phyloP scores from a whole-genome alignment of 64 coral and sea anemone genomes.

The Stichodactyla mertensii region DNA sequence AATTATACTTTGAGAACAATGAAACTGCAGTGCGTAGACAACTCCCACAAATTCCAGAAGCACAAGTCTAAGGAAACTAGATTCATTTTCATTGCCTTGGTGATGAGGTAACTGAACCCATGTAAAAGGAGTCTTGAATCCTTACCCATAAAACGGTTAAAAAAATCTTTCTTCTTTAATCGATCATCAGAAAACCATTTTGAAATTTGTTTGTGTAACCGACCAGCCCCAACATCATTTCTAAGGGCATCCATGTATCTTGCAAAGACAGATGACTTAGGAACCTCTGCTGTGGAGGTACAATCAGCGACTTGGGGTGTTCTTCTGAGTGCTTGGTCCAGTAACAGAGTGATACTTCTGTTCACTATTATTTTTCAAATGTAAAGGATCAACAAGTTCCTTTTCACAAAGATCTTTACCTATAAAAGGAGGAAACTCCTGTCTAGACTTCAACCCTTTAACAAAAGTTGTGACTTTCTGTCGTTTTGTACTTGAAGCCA shows the following conservation, averaged over 20 bases:
- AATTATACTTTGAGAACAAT: constrained; percentile 34
- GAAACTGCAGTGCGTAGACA: constrained; percentile 26
- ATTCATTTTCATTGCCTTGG: not conserved
- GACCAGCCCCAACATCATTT: not conserved
- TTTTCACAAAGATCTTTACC: constrained; percentile 15
- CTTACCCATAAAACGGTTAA: constrained; percentile 44
- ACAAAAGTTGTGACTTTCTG: constrained; percentile 10
- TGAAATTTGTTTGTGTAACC: constrained; percentile 29
- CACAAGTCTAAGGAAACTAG: not conserved
- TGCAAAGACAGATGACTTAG: constrained; percentile 8
- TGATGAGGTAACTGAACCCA: constrained; percentile 42
- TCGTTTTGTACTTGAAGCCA: too few species aligned
- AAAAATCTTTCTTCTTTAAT: constrained; percentile 40
- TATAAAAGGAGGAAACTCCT: constrained; percentile 21
- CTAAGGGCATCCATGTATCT: constrained; percentile 17
- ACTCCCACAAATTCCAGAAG: constrained; percentile 31
- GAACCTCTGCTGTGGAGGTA: constrained; percentile 4
- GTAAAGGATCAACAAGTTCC: constrained; percentile 42
- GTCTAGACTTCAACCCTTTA: constrained; percentile 19
- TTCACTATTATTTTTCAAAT: constrained; percentile 25
- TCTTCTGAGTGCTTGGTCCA: not conserved
- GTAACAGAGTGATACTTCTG: not conserved
- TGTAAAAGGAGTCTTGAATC: constrained; percentile 43
- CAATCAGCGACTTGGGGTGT: not conserved
- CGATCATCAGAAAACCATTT: constrained; percentile 50